Percentiles rank a stretch among this genome's conserved stretches.
These are phyloP conservation scores for Orussus abietinus DNA, from an alignment of 1,140 invertebrate genomes.

Conservation along the genomic window DNA sequence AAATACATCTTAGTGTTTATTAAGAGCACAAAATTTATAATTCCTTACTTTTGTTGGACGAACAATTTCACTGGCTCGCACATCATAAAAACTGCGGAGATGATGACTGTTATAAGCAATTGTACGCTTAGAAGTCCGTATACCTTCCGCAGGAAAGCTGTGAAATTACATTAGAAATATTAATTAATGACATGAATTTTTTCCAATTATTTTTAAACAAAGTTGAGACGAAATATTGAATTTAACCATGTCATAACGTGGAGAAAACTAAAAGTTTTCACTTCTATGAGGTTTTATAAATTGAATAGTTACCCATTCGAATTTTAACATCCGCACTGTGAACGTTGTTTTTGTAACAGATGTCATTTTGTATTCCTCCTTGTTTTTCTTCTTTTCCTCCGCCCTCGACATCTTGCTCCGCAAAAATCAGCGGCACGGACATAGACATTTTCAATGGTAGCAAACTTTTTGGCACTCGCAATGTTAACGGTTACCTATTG, in stretches of 20 bases:
- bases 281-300: constrained; percentile 2
- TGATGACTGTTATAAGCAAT: constrained; percentile 66
- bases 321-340: constrained; percentile 61
- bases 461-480: too few species aligned
- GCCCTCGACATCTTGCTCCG: constrained; percentile 58
- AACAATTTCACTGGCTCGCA: constrained; percentile 61
- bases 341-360: constrained; percentile 68
- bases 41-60: constrained; percentile 65
- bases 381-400: constrained; percentile 56
- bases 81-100: constrained; percentile 63
- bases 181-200: constrained; percentile 2
- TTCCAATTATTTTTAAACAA: not conserved
- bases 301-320: constrained; percentile 53
- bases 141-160: constrained; percentile 77
- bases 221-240: not conserved
- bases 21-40: constrained; percentile 11
- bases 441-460: constrained; percentile 21
- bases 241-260: not conserved
- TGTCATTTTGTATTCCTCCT: constrained; percentile 60
- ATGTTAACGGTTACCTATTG: too few species aligned
- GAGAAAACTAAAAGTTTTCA: constrained; percentile 4
- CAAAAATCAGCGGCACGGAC: constrained; percentile 55
- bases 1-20: constrained; percentile 6
- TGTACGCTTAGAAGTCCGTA: constrained; percentile 75
- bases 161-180: constrained; percentile 15